Conservation (phyloP, 1,140 invertebrate genomes). For the Papilio polyxenes region DNA sequence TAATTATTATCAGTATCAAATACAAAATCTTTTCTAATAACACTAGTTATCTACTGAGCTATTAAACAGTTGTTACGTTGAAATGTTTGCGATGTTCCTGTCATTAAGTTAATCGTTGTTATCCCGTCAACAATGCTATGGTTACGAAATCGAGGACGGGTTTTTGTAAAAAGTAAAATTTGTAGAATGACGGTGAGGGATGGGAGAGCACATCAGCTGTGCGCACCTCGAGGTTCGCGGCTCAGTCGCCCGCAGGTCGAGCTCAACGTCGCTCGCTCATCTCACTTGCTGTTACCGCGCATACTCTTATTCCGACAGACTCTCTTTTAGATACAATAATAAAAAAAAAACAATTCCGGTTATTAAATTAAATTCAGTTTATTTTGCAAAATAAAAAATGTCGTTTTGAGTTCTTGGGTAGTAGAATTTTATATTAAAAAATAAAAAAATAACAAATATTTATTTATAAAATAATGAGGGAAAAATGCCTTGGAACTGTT, state of each 20-base stretch:
- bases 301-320: conserved; percentile 23
- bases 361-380: background rate
- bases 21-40: conserved; percentile 1
- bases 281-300: conserved; percentile 15
- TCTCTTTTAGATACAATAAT: conserved; percentile 1
- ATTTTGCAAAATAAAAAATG: background rate
- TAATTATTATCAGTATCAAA: background rate
- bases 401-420: conserved; percentile 1
- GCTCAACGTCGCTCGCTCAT: conserved; percentile 51
- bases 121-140: conserved; percentile 7
- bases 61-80: conserved; percentile 4
- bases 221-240: conserved; percentile 37
- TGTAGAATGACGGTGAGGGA: conserved; percentile 43
- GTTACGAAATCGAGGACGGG: conserved; percentile 23
- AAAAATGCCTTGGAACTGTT: conserved; percentile 77
- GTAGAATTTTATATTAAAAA: conserved; percentile 29
- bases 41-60: background rate
- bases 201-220: conserved; percentile 57
- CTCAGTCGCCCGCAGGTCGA: conserved; percentile 58
- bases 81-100: background rate
- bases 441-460: conserved; percentile 1
- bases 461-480: conserved; percentile 44
- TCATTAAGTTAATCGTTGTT: conserved; percentile 36
- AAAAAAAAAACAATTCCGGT: background rate
- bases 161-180: conserved; percentile 35